Evolutionary conservation across 1,140 invertebrate species (phyloP).

Genomic region (Cephus cinctus): DNA sequence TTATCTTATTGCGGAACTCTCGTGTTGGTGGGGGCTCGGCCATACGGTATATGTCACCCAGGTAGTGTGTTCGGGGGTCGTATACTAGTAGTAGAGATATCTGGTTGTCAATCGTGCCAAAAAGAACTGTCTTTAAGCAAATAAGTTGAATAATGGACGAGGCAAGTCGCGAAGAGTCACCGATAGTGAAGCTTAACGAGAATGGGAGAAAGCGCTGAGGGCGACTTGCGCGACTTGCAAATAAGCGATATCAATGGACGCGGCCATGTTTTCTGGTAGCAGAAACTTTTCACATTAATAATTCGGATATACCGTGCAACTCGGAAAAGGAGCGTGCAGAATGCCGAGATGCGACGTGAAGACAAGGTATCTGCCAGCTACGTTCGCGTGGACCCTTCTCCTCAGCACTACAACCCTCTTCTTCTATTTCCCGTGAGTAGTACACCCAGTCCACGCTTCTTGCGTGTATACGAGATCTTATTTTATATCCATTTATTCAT

Average conservation of each 20-base stretch:
- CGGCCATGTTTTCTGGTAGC: constrained; percentile 54
- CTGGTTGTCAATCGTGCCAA: constrained; percentile 25
- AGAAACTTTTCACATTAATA: constrained; percentile 45
- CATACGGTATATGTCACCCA: constrained; percentile 27
- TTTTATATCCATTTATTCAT: constrained; percentile 4
- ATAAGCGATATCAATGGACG: constrained; percentile 46
- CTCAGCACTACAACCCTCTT: constrained; percentile 88
- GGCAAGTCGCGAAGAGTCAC: constrained; percentile 19
- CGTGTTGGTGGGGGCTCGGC: no score
- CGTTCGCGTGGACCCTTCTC: constrained; percentile 93
- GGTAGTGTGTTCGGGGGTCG: constrained; percentile 26
- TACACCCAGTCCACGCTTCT: neutral
- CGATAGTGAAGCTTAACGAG: constrained; percentile 16
- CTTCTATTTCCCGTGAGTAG: constrained; percentile 95
- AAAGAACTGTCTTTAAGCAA: constrained; percentile 31
- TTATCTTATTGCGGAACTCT: no score
- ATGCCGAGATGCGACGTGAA: constrained; percentile 93
- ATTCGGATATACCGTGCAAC: constrained; percentile 11
- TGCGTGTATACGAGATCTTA: neutral
- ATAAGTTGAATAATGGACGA: constrained; percentile 27
- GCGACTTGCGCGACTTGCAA: constrained; percentile 25
- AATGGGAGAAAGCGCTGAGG: constrained; percentile 27
- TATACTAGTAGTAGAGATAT: constrained; percentile 11
- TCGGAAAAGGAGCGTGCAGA: constrained; percentile 52
- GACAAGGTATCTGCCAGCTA: constrained; percentile 92